Evolutionary conservation across 2,888 invertebrate genomes (phyloP), one percentile per base, ranked within the genome.

Genomic region (Tenthredo distinguenda): DNA sequence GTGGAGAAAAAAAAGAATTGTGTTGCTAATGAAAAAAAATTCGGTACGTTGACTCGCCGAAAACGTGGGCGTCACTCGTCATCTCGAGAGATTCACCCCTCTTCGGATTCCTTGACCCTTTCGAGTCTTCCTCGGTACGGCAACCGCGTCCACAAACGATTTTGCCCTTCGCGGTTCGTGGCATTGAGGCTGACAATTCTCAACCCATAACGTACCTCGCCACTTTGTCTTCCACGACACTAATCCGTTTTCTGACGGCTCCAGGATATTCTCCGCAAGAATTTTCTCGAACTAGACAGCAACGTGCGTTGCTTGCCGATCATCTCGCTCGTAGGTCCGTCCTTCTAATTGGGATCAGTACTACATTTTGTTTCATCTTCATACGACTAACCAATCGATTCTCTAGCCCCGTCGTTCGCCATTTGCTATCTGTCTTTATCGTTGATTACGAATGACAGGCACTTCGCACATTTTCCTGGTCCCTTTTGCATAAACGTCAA

Each of bases 191-290:
- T n/a, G 43, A 68, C 83, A 50, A 83, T 83, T 83, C 83, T 65
- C 68, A 43, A 68, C 47, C 68, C 68, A n/a, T 83, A 83, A 83
- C 68, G 34, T 83, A 83, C 83, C 68, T 68, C 83, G 68, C 68
- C 68, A 83, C 83, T 83, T 68, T 71, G 68, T 83, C 83, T 83
- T 83, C 83, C 47, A 47, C 9, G 83, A 83, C 71, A n/a, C 43
- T 83, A 83, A 83, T 83, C 83, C 83, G n/a, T 43, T 71, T 83
- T 50, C 47, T 34, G 47, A 65, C 43, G 47, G 40, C 43, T 37
- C 9, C 68, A 18, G 26, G 37, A 58, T 62, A 62, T 79, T 79
- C 40, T 21, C 40, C 31, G 5, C 3, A 77, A 50, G n/a, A 77
- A 77, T 74, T 74, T 74, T 77, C 18, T 18, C 55, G 26, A 47